These are phyloP conservation scores for Butorides virescens DNA, from an alignment of 2,113 vertebrate genomes.

Conservation along the genomic window DNA sequence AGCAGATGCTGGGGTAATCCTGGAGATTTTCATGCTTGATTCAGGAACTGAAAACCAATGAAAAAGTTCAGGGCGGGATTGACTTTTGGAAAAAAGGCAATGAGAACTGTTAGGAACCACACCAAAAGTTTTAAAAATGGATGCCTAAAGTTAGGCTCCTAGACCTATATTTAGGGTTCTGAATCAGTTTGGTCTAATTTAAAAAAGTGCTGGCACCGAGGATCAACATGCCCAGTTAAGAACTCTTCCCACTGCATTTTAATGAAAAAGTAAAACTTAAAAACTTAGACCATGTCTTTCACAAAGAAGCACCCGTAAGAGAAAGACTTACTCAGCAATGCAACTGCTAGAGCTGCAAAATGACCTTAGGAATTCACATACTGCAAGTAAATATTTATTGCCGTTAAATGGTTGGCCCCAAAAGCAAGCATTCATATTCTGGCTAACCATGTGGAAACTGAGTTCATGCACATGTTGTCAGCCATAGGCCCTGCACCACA, in stretches of 20 bases:
- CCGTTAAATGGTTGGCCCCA: conserved; percentile 6
- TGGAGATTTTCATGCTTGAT: background rate
- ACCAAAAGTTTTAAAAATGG: background rate
- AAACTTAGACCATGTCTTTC: background rate
- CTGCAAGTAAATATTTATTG: conserved; percentile 64
- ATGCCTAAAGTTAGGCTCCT: background rate
- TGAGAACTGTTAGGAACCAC: background rate
- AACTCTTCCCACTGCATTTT: background rate
- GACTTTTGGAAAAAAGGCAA: background rate
- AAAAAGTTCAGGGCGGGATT: background rate
- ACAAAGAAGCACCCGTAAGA: background rate
- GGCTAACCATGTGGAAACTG: conserved; percentile 52
- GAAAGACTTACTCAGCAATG: background rate
- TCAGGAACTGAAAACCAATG: background rate
- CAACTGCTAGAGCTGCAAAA: conserved; percentile 15
- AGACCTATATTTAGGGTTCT: background rate
- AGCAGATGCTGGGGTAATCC: background rate
- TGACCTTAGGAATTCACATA: conserved; percentile 42
- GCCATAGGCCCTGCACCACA: conserved; percentile 36
- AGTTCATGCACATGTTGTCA: conserved; percentile 54
- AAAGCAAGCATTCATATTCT: background rate
- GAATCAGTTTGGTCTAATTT: background rate
- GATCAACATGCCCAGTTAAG: background rate
- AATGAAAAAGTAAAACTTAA: background rate
- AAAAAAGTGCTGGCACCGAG: background rate